Conservation (phyloP, 1,140 invertebrate genomes). For the Bicyclus anynana region DNA sequence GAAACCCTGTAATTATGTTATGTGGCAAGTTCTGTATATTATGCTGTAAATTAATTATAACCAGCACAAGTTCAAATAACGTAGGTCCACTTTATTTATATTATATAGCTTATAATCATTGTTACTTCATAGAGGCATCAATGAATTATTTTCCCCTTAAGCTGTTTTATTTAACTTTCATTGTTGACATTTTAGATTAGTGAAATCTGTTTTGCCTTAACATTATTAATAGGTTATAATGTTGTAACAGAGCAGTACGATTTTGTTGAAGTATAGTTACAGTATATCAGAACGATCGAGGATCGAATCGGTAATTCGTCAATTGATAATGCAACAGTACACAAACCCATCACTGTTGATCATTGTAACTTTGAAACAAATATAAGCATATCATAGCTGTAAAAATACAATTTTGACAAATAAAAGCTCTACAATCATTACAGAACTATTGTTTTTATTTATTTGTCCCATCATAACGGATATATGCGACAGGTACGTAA, state of each 20-base stretch:
- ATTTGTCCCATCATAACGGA: not conserved
- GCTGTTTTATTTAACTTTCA: conserved; percentile 73
- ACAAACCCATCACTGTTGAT: conserved; percentile 69
- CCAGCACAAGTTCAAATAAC: conserved; percentile 74
- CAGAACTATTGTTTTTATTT: conserved; percentile 56
- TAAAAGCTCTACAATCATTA: conserved; percentile 81
- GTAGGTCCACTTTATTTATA: conserved; percentile 69
- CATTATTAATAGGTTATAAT: conserved; percentile 72
- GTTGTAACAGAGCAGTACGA: conserved; percentile 67
- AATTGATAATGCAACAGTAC: conserved; percentile 66
- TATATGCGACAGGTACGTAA: not conserved
- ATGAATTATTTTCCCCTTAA: conserved; percentile 50
- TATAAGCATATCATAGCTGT: conserved; percentile 92
- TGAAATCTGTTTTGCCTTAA: conserved; percentile 75
- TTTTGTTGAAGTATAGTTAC: conserved; percentile 69
- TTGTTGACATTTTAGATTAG: conserved; percentile 76
- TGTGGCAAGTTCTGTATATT: conserved; percentile 40
- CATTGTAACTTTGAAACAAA: conserved; percentile 84
- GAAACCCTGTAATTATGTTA: not conserved
- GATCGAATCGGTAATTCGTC: conserved; percentile 64
- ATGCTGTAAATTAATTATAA: conserved; percentile 56
- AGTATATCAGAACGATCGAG: conserved; percentile 60
- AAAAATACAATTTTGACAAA: conserved; percentile 84
- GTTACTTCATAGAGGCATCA: conserved; percentile 45
- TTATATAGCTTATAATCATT: conserved; percentile 59